A percentile compares a stretch with the other conserved stretches of the same genome.
Conservation (phyloP, 2,888 invertebrate genomes). For the Conomelus anceps region DNA sequence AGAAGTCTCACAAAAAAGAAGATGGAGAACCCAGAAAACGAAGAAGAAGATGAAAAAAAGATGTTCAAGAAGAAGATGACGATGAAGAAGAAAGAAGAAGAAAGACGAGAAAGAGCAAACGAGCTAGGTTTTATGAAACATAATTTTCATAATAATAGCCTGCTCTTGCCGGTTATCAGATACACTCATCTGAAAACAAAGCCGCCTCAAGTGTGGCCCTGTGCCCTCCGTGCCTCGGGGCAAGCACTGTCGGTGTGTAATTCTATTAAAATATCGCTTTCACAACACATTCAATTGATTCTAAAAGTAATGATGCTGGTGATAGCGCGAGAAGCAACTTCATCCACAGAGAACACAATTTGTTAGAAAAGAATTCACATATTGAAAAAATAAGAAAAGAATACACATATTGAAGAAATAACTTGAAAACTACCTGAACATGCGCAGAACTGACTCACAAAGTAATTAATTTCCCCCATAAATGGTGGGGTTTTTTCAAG, state of each 20-base stretch:
- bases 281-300: background rate
- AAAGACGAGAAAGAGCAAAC: background rate
- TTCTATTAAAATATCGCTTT: background rate
- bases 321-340: background rate
- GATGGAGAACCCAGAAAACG: too few species aligned
- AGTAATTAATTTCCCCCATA: too few species aligned
- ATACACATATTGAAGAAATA: too few species aligned
- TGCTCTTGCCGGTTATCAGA: background rate
- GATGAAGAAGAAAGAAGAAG: background rate
- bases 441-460: too few species aligned
- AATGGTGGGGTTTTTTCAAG: too few species aligned
- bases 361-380: too few species aligned
- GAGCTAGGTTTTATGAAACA: background rate
- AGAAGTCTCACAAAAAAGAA: too few species aligned
- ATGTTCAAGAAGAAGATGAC: background rate
- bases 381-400: too few species aligned
- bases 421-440: too few species aligned
- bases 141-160: background rate
- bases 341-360: background rate
- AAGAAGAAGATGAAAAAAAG: background rate
- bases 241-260: background rate
- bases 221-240: too few species aligned
- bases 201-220: background rate
- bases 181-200: background rate
- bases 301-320: background rate